Evolutionary conservation across 2,888 invertebrate species (phyloP).

Genomic region (Sinodicranocentrus sp.): DNA sequence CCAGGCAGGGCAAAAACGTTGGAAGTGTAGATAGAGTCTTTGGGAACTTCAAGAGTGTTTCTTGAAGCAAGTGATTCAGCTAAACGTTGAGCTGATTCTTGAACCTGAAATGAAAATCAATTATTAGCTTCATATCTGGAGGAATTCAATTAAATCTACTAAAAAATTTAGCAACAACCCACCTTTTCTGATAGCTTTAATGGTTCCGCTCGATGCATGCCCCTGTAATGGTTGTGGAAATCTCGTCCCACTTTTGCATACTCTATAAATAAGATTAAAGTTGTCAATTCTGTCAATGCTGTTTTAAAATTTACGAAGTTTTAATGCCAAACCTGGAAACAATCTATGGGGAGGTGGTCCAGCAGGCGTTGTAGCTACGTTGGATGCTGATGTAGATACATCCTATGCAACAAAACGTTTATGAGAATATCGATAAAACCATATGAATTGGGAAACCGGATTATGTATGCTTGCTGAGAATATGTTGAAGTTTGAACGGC

Average conservation of each 20-base stretch:
- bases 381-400: not conserved
- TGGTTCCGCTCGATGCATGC: slow-evolving; percentile 54
- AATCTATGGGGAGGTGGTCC: slow-evolving; percentile 49
- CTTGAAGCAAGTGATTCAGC: slow-evolving; percentile 53
- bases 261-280: slow-evolving; percentile 41
- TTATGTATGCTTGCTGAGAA: too few species aligned
- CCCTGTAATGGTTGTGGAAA: slow-evolving; percentile 67
- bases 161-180: too few species aligned
- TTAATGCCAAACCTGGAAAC: slow-evolving; percentile 52
- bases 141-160: too few species aligned
- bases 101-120: slow-evolving; percentile 49
- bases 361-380: not conserved
- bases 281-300: too few species aligned
- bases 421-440: too few species aligned
- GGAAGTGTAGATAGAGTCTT: slow-evolving; percentile 52
- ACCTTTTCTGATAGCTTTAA: slow-evolving; percentile 61
- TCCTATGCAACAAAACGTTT: slow-evolving; percentile 1
- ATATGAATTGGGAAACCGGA: too few species aligned
- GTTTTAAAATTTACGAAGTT: too few species aligned
- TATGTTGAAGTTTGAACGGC: too few species aligned
- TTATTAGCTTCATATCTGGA: too few species aligned
- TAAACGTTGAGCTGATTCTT: slow-evolving; percentile 57
- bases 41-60: slow-evolving; percentile 48
- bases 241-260: slow-evolving; percentile 64
- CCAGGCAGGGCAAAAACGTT: slow-evolving; percentile 66